phyloP scores from a whole-genome alignment of 2,797 vertebrate genomes.

The Macroramphosus scolopax region DNA sequence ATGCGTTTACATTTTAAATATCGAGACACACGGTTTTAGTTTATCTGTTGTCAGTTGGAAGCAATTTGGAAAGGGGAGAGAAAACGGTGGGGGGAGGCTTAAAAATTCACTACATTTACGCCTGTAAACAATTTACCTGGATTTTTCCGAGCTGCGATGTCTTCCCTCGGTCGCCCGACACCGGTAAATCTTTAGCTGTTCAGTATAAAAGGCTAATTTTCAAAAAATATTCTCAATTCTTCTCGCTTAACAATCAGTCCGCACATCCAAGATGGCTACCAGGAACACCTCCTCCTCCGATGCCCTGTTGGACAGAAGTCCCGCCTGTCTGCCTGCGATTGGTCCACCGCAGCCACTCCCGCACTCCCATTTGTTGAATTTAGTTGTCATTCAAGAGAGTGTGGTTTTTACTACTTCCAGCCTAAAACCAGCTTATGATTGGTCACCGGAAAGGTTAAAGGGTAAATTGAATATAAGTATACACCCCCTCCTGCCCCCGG shows the following conservation, averaged over 20 bases:
- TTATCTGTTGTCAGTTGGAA: conserved; percentile 36
- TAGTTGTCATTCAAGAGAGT: conserved; percentile 18
- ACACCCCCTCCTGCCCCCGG: not conserved
- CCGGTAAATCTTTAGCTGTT: conserved; percentile 29
- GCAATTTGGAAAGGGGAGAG: conserved; percentile 54
- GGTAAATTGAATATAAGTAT: conserved; percentile 20
- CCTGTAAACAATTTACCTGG: conserved; percentile 64
- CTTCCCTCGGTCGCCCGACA: conserved; percentile 43
- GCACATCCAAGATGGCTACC: conserved; percentile 84
- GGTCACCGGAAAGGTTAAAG: conserved; percentile 69
- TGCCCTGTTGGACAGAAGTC: conserved; percentile 53
- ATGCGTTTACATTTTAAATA: not conserved
- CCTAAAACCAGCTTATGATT: conserved; percentile 56
- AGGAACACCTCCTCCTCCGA: conserved; percentile 81
- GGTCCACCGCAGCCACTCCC: not conserved
- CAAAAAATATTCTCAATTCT: conserved; percentile 73
- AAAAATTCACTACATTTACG: conserved; percentile 30
- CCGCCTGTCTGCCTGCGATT: conserved; percentile 67
- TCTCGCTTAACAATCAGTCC: conserved; percentile 83
- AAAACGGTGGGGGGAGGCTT: conserved; percentile 14
- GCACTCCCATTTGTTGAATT: conserved; percentile 31
- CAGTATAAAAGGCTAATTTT: conserved; percentile 54
- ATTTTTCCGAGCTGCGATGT: conserved; percentile 58
- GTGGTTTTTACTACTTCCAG: conserved; percentile 67
- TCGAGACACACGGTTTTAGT: conserved; percentile 4